phyloP scores from a whole-genome alignment of 2,113 vertebrate species.

The Actenoides hombroni region DNA sequence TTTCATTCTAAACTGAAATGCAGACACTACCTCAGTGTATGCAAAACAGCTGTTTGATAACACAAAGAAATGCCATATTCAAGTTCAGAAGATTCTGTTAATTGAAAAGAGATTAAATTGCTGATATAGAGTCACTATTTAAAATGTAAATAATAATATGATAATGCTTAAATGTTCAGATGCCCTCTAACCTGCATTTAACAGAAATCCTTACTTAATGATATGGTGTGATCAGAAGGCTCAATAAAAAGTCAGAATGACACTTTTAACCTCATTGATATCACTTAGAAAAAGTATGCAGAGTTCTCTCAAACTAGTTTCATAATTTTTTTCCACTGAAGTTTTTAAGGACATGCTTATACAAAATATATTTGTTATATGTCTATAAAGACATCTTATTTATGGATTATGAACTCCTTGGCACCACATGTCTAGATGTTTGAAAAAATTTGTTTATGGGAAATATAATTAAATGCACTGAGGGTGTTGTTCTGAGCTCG shows the following conservation, averaged over 20 bases:
- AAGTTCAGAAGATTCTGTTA: background rate
- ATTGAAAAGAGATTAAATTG: background rate
- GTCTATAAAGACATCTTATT: background rate
- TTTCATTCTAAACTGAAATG: background rate
- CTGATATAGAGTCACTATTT: background rate
- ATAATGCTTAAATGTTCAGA: background rate
- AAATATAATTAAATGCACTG: background rate
- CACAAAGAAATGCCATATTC: background rate
- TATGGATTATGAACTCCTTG: background rate
- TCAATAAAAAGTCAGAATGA: background rate
- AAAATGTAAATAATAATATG: background rate
- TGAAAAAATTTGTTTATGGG: background rate
- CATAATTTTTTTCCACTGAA: background rate
- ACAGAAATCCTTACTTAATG: background rate
- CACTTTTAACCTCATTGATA: background rate
- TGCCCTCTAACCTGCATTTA: background rate
- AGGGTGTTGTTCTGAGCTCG: background rate
- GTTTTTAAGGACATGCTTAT: background rate
- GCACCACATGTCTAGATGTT: background rate
- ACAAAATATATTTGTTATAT: background rate
- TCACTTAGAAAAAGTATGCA: background rate
- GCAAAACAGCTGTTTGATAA: background rate
- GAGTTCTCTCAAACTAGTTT: background rate
- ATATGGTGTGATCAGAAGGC: background rate
- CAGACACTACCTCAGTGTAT: background rate